A percentile compares a stretch with the other conserved stretches of the same genome.
Conservation (phyloP, 1,140 invertebrate species). For the Neodiprion pinetum region DNA sequence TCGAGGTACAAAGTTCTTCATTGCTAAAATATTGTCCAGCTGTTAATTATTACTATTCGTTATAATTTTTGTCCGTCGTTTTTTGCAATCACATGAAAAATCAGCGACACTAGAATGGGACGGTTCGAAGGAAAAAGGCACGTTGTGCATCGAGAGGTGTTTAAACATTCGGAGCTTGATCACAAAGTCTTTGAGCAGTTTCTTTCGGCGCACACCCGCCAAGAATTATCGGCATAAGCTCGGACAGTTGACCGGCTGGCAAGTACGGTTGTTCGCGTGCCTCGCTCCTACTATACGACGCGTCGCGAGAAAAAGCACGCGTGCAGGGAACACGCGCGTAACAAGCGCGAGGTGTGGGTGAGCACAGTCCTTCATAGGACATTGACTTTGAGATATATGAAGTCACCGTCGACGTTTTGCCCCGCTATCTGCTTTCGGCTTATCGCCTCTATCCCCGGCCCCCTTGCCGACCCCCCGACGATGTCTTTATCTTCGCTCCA, state of each 20-base stretch:
- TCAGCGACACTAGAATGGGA: too few species aligned
- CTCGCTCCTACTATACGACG: neutral
- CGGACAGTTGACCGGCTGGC: neutral
- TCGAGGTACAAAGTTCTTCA: too few species aligned
- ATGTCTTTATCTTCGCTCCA: neutral
- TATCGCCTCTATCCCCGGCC: conserved; percentile 15
- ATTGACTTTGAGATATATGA: conserved; percentile 61
- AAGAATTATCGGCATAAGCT: neutral
- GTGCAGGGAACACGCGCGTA: neutral
- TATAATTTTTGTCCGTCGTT: too few species aligned
- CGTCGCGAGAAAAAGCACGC: neutral
- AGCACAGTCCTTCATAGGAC: conserved; percentile 59
- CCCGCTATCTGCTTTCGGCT: conserved; percentile 36
- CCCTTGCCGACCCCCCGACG: neutral
- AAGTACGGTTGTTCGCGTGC: neutral
- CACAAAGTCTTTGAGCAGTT: too few species aligned
- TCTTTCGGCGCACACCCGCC: neutral
- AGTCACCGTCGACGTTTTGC: conserved; percentile 40
- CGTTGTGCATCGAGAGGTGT: too few species aligned
- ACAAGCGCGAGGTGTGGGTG: neutral
- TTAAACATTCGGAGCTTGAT: too few species aligned
- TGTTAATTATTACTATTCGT: too few species aligned
- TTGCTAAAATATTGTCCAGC: too few species aligned
- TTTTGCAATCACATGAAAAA: too few species aligned
- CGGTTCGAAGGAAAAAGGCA: too few species aligned